Evolutionary conservation across 2,113 vertebrate species (phyloP).

Genomic region (Chitala chitala): DNA sequence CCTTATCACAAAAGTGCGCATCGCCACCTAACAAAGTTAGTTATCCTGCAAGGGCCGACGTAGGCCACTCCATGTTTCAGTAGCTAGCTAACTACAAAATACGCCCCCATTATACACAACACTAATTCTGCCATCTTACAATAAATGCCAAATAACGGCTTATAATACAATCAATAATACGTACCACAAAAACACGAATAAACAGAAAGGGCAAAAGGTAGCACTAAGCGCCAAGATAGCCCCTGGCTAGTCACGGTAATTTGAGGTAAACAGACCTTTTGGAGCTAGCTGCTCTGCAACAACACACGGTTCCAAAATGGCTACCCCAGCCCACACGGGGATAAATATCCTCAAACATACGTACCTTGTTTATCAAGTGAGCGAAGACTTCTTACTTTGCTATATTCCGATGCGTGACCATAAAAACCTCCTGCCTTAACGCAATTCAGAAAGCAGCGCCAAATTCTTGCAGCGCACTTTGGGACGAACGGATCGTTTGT

Average conservation of each 20-base stretch:
- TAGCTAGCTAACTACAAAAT: background rate
- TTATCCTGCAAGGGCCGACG: background rate
- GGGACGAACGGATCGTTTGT: conserved; percentile 28
- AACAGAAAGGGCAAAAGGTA: background rate
- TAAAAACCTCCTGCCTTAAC: background rate
- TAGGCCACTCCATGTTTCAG: background rate
- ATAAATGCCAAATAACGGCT: background rate
- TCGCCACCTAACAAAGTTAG: conserved; percentile 9
- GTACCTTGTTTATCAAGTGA: conserved; percentile 32
- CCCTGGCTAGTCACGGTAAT: background rate
- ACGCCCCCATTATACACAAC: background rate
- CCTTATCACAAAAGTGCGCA: too few relatives aligned
- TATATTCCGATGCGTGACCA: conserved; percentile 7
- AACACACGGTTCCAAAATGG: conserved; percentile 19
- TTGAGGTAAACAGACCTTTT: conserved; percentile 1
- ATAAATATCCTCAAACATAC: conserved; percentile 32
- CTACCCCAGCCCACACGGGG: conserved; percentile 16
- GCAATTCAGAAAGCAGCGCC: background rate
- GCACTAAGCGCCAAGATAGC: background rate
- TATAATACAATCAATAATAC: background rate
- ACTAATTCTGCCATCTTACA: conserved; percentile 12
- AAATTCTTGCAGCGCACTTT: conserved; percentile 8
- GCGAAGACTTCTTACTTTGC: conserved; percentile 12
- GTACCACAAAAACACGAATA: background rate
- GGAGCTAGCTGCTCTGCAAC: background rate